Percentiles rank a stretch among this genome's conserved stretches.
phyloP scores from a whole-genome alignment of 2,113 vertebrate species.

The Pluvianellus socialis region DNA sequence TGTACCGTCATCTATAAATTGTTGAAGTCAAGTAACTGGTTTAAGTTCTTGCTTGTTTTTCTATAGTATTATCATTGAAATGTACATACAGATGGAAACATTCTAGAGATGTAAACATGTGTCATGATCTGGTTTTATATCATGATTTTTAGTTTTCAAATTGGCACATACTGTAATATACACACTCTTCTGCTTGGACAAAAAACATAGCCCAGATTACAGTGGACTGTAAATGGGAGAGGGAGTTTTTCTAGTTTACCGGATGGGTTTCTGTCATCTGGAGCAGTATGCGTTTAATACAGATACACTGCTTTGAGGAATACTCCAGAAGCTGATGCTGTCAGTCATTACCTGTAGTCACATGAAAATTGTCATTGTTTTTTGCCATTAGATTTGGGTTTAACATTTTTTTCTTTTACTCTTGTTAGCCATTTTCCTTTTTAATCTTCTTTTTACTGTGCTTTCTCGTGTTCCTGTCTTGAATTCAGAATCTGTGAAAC shows the following conservation, averaged over 20 bases:
- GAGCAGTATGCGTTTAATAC: not conserved
- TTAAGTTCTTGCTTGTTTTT: not conserved
- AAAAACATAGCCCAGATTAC: not conserved
- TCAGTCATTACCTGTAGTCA: not conserved
- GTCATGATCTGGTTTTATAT: not conserved
- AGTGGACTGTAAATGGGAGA: not conserved
- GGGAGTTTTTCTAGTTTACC: not conserved
- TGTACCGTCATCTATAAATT: not conserved
- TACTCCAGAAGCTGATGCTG: not conserved
- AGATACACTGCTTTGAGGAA: not conserved
- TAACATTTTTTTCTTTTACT: not conserved
- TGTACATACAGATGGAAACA: not conserved
- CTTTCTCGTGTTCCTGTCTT: not conserved
- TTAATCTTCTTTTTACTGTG: not conserved
- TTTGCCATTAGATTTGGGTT: not conserved
- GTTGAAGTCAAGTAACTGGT: not conserved
- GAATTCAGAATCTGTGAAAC: not conserved
- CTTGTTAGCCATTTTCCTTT: not conserved
- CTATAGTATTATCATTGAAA: accelerated
- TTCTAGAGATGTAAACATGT: not conserved
- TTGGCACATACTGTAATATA: not conserved
- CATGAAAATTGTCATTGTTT: not conserved
- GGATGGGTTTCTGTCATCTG: not conserved
- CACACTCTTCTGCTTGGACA: not conserved
- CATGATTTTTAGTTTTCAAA: not conserved